Evolutionary conservation across 2,113 vertebrate genomes (phyloP), one percentile per base, ranked within the genome.

Genomic region (Coreoperca whiteheadi): DNA sequence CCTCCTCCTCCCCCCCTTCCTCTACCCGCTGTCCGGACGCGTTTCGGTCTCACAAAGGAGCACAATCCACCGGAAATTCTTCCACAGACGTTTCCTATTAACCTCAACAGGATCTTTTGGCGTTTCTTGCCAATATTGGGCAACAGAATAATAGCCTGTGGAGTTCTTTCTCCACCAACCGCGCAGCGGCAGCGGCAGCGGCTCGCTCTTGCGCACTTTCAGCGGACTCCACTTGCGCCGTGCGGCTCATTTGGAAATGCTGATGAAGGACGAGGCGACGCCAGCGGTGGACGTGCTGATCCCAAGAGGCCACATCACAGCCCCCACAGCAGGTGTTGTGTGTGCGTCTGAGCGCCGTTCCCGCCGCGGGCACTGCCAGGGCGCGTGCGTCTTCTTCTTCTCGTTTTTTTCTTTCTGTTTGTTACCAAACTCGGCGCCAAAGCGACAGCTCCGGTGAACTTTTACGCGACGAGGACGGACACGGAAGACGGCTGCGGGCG

Each of bases 371-470:
- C n/a, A n/a, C n/a, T n/a, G n/a, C n/a, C n/a, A n/a, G n/a, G n/a
- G n/a, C n/a, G n/a, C n/a, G n/a, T n/a, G n/a, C n/a, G n/a, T n/a
- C n/a, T n/a, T n/a, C n/a, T n/a, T n/a, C n/a, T n/a, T n/a, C n/a
- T n/a, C n/a, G n/a, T n/a, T n/a, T n/a, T n/a, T n/a, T n/a, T n/a
- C n/a, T n/a, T n/a, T n/a, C n/a, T n/a, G 78, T 59, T 43, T 46
- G n/a, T 48, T 21, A 25, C 34, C 72, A 76, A 82, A 85, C 46
- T 80, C 75, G 23, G 48, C 50, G 82, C 32, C 74, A 64, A 64
- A 74, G 79, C 86, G 89, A 43, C 88, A 85, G 88, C 88, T 79
- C 72, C 72, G 25, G 67, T 54, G 41, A 70, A 83, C 70, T 83
- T 89, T 68, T 59, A 71, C 25, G 86, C 80, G 77, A 57, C 57